Conservation (phyloP, 2,113 vertebrate species). For the Psettodes erumei region DNA sequence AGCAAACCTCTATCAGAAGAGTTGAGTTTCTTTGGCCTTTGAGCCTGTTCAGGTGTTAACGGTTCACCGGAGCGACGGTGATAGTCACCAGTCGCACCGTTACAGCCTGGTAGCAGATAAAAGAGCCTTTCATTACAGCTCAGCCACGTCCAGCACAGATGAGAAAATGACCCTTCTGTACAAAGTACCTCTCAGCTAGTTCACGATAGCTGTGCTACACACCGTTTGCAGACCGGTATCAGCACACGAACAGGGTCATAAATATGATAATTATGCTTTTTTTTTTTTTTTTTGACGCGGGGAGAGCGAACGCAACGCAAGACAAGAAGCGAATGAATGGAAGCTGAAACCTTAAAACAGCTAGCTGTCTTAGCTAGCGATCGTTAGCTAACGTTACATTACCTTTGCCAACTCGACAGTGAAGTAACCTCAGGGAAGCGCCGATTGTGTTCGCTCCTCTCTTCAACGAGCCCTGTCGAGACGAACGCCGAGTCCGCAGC, state of each 20-base stretch:
- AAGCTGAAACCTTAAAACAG: not conserved
- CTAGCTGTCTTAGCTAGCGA: constrained; percentile 1
- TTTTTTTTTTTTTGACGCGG: not conserved
- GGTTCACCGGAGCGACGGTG: not conserved
- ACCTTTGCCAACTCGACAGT: constrained; percentile 72
- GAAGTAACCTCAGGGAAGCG: constrained; percentile 40
- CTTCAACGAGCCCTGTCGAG: not conserved
- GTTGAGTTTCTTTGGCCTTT: not conserved
- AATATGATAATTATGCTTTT: not conserved
- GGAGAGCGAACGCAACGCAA: not conserved
- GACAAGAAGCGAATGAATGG: constrained; percentile 27
- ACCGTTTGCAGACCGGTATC: rapidly evolving
- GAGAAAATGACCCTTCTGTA: constrained; percentile 14
- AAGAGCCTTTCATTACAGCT: constrained; percentile 57
- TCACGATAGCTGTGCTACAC: not conserved
- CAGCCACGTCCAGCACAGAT: constrained; percentile 44
- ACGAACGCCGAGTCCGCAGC: not conserved
- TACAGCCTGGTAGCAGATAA: constrained; percentile 45
- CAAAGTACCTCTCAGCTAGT: not conserved
- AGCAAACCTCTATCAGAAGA: not conserved
- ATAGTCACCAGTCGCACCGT: constrained; percentile 39
- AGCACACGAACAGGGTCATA: not conserved
- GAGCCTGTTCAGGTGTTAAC: not conserved
- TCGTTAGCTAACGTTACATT: constrained; percentile 23
- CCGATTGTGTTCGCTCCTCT: constrained; percentile 13